Evolutionary conservation across 2,797 vertebrate genomes (phyloP).

Genomic region (Schizopygopsis malacanthus): DNA sequence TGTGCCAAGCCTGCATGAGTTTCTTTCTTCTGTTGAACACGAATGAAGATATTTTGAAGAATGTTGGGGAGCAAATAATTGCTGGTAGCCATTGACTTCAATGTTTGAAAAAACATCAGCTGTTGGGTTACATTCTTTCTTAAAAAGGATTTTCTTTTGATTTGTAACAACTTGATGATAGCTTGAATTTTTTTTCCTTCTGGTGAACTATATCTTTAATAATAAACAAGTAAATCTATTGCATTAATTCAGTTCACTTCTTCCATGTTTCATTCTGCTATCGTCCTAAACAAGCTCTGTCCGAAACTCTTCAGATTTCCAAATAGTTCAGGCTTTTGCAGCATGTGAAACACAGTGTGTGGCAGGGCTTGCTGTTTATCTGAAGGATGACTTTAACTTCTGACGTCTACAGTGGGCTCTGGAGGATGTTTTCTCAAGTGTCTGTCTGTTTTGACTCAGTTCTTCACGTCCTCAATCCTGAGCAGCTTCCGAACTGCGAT

Average conservation of each 20-base stretch:
- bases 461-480: not conserved
- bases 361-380: constrained; percentile 17
- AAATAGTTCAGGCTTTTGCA: not conserved
- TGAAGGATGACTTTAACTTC: not conserved
- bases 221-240: not conserved
- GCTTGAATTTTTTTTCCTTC: too few relatives aligned
- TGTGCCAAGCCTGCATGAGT: not conserved
- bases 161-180: too few relatives aligned
- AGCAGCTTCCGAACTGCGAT: not conserved
- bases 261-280: not conserved
- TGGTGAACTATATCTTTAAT: not conserved
- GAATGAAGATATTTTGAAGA: not conserved
- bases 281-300: not conserved
- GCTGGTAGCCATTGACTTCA: too few relatives aligned
- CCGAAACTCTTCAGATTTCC: not conserved
- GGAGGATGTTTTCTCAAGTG: constrained; percentile 29
- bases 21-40: not conserved
- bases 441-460: constrained; percentile 20
- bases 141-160: not conserved
- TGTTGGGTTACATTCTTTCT: not conserved
- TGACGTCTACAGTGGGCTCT: not conserved
- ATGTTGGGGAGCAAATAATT: too few relatives aligned
- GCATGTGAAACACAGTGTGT: not conserved
- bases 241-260: too few relatives aligned
- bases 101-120: too few relatives aligned